Conservation (phyloP, 2,888 invertebrate genomes). For the Calameuta idolon region DNA sequence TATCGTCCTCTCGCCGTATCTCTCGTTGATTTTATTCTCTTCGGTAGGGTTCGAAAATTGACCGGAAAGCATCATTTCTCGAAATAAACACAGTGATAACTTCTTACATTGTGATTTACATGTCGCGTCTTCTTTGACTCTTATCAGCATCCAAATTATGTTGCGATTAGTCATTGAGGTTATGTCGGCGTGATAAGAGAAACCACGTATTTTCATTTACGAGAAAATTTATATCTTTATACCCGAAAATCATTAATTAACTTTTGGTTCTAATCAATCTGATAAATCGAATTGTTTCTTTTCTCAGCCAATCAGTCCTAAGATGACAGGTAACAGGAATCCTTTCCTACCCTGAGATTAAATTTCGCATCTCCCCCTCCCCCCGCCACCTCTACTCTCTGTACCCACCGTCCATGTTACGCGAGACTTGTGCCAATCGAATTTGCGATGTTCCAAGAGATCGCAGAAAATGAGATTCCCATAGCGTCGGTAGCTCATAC, state of each 20-base stretch:
- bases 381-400: background rate
- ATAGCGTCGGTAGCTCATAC: constrained; percentile 9
- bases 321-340: background rate
- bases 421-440: constrained; percentile 13
- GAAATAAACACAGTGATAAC: background rate
- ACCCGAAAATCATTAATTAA: background rate
- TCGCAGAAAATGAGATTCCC: constrained; percentile 31
- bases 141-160: background rate
- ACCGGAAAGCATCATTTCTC: background rate
- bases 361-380: constrained; percentile 1
- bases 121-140: background rate
- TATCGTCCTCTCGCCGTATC: constrained; percentile 30
- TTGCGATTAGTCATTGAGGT: background rate
- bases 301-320: background rate
- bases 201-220: background rate
- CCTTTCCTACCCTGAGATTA: constrained; percentile 5
- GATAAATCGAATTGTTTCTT: background rate
- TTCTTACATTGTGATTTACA: background rate
- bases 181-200: background rate
- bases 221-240: background rate
- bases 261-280: background rate
- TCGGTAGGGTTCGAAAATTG: background rate
- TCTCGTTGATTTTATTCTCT: constrained; percentile 37
- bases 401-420: background rate
- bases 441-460: constrained; percentile 33